Evolutionary conservation across 2,797 vertebrate genomes (phyloP), one percentile per base, ranked within the genome.

Genomic region (Sebastes oblongus): DNA sequence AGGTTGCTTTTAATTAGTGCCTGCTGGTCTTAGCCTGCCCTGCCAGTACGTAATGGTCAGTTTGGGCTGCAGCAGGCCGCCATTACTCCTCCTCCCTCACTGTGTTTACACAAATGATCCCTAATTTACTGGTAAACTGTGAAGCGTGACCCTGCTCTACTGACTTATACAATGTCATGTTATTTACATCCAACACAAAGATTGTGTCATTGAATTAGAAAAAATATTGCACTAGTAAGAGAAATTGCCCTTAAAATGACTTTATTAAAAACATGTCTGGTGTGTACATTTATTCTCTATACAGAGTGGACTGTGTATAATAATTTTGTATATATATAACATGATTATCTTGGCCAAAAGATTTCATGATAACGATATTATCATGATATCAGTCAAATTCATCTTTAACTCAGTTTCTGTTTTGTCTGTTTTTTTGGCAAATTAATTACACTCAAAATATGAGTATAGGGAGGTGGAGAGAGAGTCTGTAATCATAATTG

Each of bases 11-110:
- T 74, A 88, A 87, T 87, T 79, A 78, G 50, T 30, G 70, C 55
- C 66, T 61, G 39, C 79, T 82, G 66, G 34, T 85, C 75, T 86
- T 75, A 61, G 25, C 12, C 72, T 52, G 55, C 78, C 66, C 32
- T 81, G n/a, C 76, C 54, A 64, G 65, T 62, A 54, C 77, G 80
- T 76, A 84, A 88, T 85, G 81, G 78, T 84, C 80, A 83, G 79
- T 81, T 78, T 81, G 66, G 54, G 32, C 64, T 70, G 52, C 70
- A 80, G 50, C 75, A 76, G 11, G 39, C 66, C 3, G 24, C 58
- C 52, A 73, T 81, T 79, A 75, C 74, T 81, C 66, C 75, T 81
- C 69, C 77, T 81, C 66, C n/a, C 39, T 72, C 56, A 14, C 56
- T 76, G 66, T 89, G 71, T 75, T 75, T 75, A 54, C 30, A 66